Evolutionary conservation across 2,797 vertebrate species (phyloP).

Genomic region (Protosalanx chinensis): DNA sequence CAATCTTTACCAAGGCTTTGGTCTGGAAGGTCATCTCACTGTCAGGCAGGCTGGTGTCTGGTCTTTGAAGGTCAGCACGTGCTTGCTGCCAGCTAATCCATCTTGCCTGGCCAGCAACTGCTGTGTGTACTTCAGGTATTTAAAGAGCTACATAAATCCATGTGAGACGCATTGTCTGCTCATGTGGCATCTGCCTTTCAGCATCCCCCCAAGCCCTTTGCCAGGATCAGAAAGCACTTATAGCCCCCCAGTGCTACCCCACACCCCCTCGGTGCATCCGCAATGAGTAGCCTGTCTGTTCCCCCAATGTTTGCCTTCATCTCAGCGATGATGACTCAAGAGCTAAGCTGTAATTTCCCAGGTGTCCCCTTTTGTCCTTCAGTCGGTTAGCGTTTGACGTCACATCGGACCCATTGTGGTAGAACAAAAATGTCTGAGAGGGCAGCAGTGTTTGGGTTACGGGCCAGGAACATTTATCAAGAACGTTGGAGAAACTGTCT

Average conservation of each 20-base stretch:
- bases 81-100: too few relatives aligned
- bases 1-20: neutral
- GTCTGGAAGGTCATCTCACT: neutral
- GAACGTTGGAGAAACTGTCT: too few relatives aligned
- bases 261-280: neutral
- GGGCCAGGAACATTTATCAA: neutral
- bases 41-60: neutral
- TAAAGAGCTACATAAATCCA: neutral
- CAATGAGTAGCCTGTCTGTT: conserved; percentile 20
- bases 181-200: neutral
- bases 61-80: neutral
- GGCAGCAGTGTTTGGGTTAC: neutral
- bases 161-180: neutral
- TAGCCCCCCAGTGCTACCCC: too few relatives aligned
- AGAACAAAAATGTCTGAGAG: neutral
- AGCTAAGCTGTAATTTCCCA: conserved; percentile 18
- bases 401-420: neutral
- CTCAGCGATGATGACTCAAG: conserved; percentile 11
- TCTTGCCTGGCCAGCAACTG: too few relatives aligned
- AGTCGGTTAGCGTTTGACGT: conserved; percentile 12
- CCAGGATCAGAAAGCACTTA: neutral
- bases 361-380: conserved; percentile 15
- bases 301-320: conserved; percentile 7
- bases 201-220: neutral
- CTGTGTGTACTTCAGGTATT: too few relatives aligned